Percentiles rank a stretch among this genome's conserved stretches.
phyloP scores from a whole-genome alignment of 1,140 invertebrate genomes.

The Bathynomus jamesi region DNA sequence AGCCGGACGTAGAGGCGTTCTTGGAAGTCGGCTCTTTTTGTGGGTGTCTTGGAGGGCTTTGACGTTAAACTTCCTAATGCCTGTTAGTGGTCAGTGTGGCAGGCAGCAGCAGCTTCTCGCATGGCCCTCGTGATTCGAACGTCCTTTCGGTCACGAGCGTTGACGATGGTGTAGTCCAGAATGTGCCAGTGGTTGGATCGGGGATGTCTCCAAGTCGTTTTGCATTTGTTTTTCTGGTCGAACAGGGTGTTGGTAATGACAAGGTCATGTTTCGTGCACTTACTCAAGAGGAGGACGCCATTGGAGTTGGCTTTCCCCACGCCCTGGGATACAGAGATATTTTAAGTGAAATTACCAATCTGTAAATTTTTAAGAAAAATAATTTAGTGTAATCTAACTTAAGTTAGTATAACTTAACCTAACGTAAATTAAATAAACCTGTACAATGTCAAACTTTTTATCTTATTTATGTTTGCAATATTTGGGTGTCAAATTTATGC shows the following conservation, averaged over 20 bases:
- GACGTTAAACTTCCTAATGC: neutral
- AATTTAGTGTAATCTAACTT: no score
- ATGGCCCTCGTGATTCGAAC: conserved; percentile 11
- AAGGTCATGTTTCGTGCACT: conserved; percentile 5
- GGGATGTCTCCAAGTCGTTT: conserved; percentile 14
- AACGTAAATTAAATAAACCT: no score
- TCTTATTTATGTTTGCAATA: no score
- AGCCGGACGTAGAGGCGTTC: neutral
- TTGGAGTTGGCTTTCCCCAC: conserved; percentile 1
- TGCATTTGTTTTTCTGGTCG: conserved; percentile 9
- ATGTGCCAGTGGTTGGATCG: conserved; percentile 9
- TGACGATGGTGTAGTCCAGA: conserved; percentile 6
- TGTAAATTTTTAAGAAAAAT: no score
- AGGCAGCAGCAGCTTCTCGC: conserved; percentile 5
- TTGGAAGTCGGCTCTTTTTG: neutral
- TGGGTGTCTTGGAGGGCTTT: neutral
- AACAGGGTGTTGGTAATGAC: conserved; percentile 9
- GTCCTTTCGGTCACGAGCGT: neutral
- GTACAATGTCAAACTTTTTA: no score
- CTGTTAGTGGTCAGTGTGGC: conserved; percentile 1
- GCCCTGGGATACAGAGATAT: no score
- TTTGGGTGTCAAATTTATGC: no score
- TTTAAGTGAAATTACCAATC: no score
- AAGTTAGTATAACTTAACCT: no score
- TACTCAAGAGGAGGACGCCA: conserved; percentile 8